A percentile compares a stretch with the other conserved stretches of the same genome.
phyloP scores from a whole-genome alignment of 1,140 invertebrate species.

The Leptonema lineaticorne region DNA sequence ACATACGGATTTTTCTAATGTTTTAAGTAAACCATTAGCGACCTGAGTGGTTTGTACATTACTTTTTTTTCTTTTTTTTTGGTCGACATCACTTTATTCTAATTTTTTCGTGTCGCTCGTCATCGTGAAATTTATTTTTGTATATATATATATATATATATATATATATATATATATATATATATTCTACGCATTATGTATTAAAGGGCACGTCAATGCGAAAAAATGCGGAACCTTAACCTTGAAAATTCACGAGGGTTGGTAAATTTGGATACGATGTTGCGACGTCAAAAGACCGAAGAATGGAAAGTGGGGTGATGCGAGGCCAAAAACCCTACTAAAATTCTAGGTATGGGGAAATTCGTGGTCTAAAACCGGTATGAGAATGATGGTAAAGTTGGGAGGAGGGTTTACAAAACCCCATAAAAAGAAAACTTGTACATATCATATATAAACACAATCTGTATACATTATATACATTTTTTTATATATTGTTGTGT shows the following conservation, averaged over 20 bases:
- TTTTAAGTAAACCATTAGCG: too few species aligned
- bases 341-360: background rate
- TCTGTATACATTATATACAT: too few species aligned
- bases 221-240: background rate
- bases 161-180: background rate
- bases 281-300: background rate
- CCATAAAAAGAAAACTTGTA: background rate
- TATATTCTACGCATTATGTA: background rate
- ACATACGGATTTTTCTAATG: too few species aligned
- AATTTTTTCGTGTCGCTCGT: too few species aligned
- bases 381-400: background rate
- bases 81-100: too few species aligned
- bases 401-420: background rate
- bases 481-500: too few species aligned
- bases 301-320: background rate
- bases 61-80: too few species aligned
- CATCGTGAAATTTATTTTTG: background rate
- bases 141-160: background rate
- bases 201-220: background rate
- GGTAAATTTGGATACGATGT: constrained; percentile 4
- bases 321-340: background rate
- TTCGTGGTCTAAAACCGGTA: background rate
- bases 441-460: too few species aligned
- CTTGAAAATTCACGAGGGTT: background rate
- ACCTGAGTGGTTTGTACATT: too few species aligned